Conservation (phyloP, 2,888 invertebrate genomes). For the Malthinus flaveolus region DNA sequence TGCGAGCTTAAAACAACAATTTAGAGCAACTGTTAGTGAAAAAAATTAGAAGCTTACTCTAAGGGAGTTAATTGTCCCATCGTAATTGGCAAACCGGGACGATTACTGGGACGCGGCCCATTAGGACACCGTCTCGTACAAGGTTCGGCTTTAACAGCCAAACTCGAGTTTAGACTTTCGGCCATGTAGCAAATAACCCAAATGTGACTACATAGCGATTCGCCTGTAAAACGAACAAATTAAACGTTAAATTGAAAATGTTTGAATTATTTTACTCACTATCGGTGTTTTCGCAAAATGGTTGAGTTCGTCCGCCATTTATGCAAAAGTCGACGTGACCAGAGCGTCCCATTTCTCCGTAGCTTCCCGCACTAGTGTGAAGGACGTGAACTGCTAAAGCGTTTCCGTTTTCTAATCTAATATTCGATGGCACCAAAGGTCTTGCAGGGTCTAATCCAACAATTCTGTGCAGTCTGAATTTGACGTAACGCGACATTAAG, state of each 20-base stretch:
- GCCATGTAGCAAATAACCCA: slow-evolving; percentile 82
- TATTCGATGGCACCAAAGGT: slow-evolving; percentile 68
- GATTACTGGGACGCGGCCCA: slow-evolving; percentile 60
- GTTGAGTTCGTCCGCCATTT: slow-evolving; percentile 76
- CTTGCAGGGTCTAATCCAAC: slow-evolving; percentile 76
- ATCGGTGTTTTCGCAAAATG: slow-evolving; percentile 72
- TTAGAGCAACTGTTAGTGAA: neutral
- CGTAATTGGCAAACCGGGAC: slow-evolving; percentile 61
- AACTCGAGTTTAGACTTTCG: slow-evolving; percentile 66
- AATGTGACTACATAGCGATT: slow-evolving; percentile 77
- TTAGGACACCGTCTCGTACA: slow-evolving; percentile 75
- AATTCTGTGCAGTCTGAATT: slow-evolving; percentile 73
- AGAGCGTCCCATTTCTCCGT: slow-evolving; percentile 72
- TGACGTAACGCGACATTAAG: slow-evolving; percentile 71
- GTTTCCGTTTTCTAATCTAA: slow-evolving; percentile 71
- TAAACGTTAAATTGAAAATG: too few relatives aligned
- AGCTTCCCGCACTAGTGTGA: slow-evolving; percentile 79
- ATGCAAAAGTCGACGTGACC: slow-evolving; percentile 82
- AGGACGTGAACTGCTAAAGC: slow-evolving; percentile 77
- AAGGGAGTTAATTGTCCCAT: slow-evolving; percentile 75
- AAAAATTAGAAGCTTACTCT: slow-evolving; percentile 55
- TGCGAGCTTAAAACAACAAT: slow-evolving; percentile 57
- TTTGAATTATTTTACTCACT: slow-evolving; percentile 57
- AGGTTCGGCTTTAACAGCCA: slow-evolving; percentile 65
- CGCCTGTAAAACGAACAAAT: slow-evolving; percentile 51